Base-by-base conservation (phyloP, 2,888 invertebrate species). In the Cataglyphis cursor region DNA sequence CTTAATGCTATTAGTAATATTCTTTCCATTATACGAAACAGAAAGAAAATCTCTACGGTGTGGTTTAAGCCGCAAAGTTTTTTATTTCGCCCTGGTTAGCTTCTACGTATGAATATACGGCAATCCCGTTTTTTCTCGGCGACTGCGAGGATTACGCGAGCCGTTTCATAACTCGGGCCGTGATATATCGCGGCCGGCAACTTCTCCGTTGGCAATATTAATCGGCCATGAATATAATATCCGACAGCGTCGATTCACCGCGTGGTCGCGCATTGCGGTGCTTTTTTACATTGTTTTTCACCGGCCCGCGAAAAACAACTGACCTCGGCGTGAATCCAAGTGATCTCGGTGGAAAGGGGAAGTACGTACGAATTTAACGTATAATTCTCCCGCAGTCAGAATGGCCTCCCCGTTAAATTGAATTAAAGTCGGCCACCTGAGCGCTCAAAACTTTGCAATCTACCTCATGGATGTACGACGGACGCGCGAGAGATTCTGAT, bases 341-440 rank as follows among this genome's bases (percentile, higher is more conserved):
- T 35, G 21, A 38, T 44, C 35, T 38, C 57, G 12, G 6, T n/a
- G 28, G 18, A 10, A 28, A 31, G 0, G n/a, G 62, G 44, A 65
- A 65, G 24, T 48, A 57, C 21, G 65, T 12, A 28, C 28, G 82
- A 86, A 85, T 87, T 82, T 68, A 61, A 65, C 65, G 64, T 70
- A 31, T 64, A 89, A 81, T 80, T 85, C 61, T 64, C 15, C n/a
- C 41, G 10, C 62, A 28, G 51, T 24, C 51, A 51, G 28, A 78
- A 61, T 74, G 82, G 82, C 64, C 62, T 85, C 66, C 21, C 54
- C 75, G 86, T 83, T 89, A 90, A 86, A 90, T 89, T 85, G 88
- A 89, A 88, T 90, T 90, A 90, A 88, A 89, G 68, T 83, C 81
- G 81, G 81, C 81, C 88, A 82, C 81, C 85, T 82, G 84, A 86